Evolutionary conservation across 2,113 vertebrate genomes (phyloP).

Genomic region (Atherinomorus stipes): DNA sequence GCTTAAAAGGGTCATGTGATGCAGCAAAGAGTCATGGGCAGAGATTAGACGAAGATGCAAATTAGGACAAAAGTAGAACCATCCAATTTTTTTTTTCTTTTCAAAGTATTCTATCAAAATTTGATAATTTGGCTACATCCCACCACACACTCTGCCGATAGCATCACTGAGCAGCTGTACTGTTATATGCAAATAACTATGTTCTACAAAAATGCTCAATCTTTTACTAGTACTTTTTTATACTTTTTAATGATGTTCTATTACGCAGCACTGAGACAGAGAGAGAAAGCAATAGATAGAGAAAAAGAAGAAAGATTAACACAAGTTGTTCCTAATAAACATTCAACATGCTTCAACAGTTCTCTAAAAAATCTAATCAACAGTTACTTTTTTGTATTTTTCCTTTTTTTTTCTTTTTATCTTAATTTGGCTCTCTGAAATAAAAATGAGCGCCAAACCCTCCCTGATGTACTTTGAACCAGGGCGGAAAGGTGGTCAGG

Average conservation of each 20-base stretch:
- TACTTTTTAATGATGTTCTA: slow-evolving; percentile 72
- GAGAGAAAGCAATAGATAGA: slow-evolving; percentile 60
- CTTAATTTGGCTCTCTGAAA: slow-evolving; percentile 70
- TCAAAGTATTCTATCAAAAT: slow-evolving; percentile 61
- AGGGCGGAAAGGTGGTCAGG: slow-evolving; percentile 52
- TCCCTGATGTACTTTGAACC: slow-evolving; percentile 36
- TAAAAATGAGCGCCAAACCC: slow-evolving; percentile 42
- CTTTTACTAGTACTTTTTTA: slow-evolving; percentile 61
- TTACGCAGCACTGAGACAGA: slow-evolving; percentile 78
- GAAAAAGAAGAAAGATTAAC: slow-evolving; percentile 66
- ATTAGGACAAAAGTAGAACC: slow-evolving; percentile 68
- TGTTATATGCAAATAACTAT: slow-evolving; percentile 69
- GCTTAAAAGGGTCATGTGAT: slow-evolving; percentile 87
- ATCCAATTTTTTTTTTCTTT: slow-evolving; percentile 52
- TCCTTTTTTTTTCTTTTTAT: slow-evolving; percentile 40
- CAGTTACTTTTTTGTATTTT: slow-evolving; percentile 58
- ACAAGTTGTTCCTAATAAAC: slow-evolving; percentile 80
- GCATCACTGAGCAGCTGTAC: slow-evolving; percentile 79
- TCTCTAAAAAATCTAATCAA: slow-evolving; percentile 77
- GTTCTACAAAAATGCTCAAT: slow-evolving; percentile 61
- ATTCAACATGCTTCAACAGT: slow-evolving; percentile 84
- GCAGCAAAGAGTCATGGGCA: slow-evolving; percentile 80
- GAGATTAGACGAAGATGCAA: slow-evolving; percentile 78
- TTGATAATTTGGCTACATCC: slow-evolving; percentile 75
- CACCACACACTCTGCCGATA: slow-evolving; percentile 78